Evolutionary conservation across 2,797 vertebrate genomes (phyloP), one percentile per base, ranked within the genome.

Genomic region (Arctocebus calabarensis): DNA sequence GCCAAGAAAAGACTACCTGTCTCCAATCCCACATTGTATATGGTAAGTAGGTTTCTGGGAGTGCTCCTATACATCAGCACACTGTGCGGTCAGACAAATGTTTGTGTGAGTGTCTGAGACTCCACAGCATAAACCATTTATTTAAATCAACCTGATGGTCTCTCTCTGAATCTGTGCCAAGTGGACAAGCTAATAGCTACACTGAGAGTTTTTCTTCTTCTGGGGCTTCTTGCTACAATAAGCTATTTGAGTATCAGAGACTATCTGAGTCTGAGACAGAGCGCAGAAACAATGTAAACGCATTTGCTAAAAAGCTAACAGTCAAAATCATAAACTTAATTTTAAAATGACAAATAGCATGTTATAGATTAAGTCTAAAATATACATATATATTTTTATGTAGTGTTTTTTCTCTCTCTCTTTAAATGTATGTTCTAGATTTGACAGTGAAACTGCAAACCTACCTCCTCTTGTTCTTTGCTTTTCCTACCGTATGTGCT

Each of bases 131-230:
- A 90, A 90, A 83, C 32, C 43, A 23, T 17, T 84, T 90, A 88
- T 27, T 92, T 82, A 96, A 91, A 93, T 94, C 88, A 95, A 88
- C 34, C 25, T 90, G 5, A 70, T 3, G 57, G 22, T 83, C 11
- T 62, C n/a, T 84, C 59, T 83, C 77, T 82, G 55, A 78, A 16
- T 78, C 61, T 40, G 12, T 86, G 79, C 74, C 57, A 88, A 64
- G 59, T 66, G 29, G 75, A 83, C 13, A 92, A 62, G 48, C 55
- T 89, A 34, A 70, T 29, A 68, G 43, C 34, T 25, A 40, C 78
- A 62, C 52, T 88, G 70, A 95, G 81, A 87, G 10, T 16, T 83
- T 95, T 93, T 70, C 37, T 11, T 86, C 95, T 83, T 74, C 23
- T 85, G 19, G n/a, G 55, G 34, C 40, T 75, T 93, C 68, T 62